Base-by-base conservation (phyloP, 2,888 invertebrate genomes). In the Caenorhabditis plicata region DNA sequence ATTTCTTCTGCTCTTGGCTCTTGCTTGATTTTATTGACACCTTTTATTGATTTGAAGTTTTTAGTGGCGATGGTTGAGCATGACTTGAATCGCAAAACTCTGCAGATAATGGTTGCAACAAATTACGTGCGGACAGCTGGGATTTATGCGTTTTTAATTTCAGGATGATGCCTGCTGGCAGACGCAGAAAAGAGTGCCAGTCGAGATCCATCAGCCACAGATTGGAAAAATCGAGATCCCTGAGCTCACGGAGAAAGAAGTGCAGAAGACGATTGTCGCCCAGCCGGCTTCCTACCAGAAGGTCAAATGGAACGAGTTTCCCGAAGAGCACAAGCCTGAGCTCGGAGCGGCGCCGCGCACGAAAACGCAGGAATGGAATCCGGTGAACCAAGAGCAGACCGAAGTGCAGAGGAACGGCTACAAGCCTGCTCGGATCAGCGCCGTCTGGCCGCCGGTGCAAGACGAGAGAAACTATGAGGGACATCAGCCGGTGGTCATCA, bases 251-350 rank as follows among this genome's bases (percentile, higher is more conserved):
- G 64, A 65, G 11, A 65, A 69, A 22, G 72, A 69, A 35, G 52
- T 67, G 23, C 64, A 76, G 73, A 63, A 68, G 5, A 77, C 77
- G 8, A 72, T 77, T 43, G 75, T 77, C 2, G 74, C 74, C n/a
- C 63, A 73, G 41, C 73, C 76, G 15, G 67, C 68, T 5, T 45
- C 65, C 39, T 66, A 74, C 57, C 64, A 74, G 43, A 58, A 69
- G 58, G 58, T 75, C 8, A 44, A 68, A 43, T 78, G 78, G 78
- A 74, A 76, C 53, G 78, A 78, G 47, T 78, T 75, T 57, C 78
- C 73, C 1, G 76, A 74, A 39, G 76, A 78, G 53, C 61, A 32
- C 4, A 52, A 57, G 41, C 32, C 47, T 13, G 76, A 75, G 38
- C 51, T 53, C 2, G 61, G 51, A 20, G 40, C 61, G 2, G 78